These are phyloP conservation scores for Anorthoa munda DNA, from an alignment of 2,888 invertebrate genomes.

Conservation along the genomic window DNA sequence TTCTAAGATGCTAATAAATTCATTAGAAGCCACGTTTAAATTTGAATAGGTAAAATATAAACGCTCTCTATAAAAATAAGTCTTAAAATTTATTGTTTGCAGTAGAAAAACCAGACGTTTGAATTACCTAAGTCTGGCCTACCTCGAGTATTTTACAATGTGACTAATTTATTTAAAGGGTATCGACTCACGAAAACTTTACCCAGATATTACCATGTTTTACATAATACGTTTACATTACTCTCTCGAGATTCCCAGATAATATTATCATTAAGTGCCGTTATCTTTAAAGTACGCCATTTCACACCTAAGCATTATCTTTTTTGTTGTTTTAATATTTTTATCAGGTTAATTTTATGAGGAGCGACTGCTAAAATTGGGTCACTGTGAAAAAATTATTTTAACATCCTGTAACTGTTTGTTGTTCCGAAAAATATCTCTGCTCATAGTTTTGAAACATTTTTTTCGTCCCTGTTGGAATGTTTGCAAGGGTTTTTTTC, in stretches of 20 bases:
- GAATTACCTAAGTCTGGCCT: conserved; percentile 35
- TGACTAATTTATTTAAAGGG: conserved; percentile 40
- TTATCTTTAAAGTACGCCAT: conserved; percentile 35
- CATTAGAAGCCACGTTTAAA: conserved; percentile 23
- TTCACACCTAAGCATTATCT: conserved; percentile 25
- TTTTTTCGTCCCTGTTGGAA: conserved; percentile 19
- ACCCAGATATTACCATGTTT: conserved; percentile 38
- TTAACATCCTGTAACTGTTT: conserved; percentile 19
- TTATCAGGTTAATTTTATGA: conserved; percentile 38
- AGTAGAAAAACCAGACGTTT: conserved; percentile 18
- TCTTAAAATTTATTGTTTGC: conserved; percentile 18
- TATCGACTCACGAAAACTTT: conserved; percentile 40
- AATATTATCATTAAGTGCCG: conserved; percentile 50
- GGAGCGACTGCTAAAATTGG: conserved; percentile 25
- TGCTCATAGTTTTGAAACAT: conserved; percentile 34
- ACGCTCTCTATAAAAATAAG: conserved; percentile 28
- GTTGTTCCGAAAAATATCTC: conserved; percentile 24
- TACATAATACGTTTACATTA: conserved; percentile 49
- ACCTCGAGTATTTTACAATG: conserved; percentile 32
- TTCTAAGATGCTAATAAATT: conserved; percentile 14
- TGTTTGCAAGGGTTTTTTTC: conserved; percentile 14
- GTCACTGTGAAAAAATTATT: conserved; percentile 22
- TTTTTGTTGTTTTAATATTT: conserved; percentile 34
- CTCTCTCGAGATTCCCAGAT: conserved; percentile 34
- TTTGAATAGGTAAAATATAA: conserved; percentile 42